Percentiles rank a stretch among this genome's conserved stretches.
phyloP scores from a whole-genome alignment of 1,140 invertebrate genomes.

The Hestina assimilis region DNA sequence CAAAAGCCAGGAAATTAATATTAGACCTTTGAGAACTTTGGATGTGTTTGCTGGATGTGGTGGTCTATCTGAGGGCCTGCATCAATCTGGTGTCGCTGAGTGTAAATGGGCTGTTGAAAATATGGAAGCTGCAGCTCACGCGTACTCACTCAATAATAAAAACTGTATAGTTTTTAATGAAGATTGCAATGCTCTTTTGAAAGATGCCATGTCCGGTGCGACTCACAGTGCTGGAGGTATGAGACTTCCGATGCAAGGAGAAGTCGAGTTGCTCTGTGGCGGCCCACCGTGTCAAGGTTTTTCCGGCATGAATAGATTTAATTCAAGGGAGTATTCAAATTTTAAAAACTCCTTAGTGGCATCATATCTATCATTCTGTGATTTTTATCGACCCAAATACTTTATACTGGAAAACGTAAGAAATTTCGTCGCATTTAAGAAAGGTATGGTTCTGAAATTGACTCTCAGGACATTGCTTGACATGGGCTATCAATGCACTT shows the following conservation, averaged over 20 bases:
- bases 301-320: constrained; percentile 94
- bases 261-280: constrained; percentile 91
- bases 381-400: constrained; percentile 91
- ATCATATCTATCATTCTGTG: constrained; percentile 90
- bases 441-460: constrained; percentile 89
- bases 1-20: constrained; percentile 52
- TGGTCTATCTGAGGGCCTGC: constrained; percentile 86
- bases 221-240: constrained; percentile 76
- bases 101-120: constrained; percentile 91
- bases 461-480: constrained; percentile 86
- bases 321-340: constrained; percentile 90
- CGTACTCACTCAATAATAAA: constrained; percentile 89
- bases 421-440: constrained; percentile 91
- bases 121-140: constrained; percentile 87
- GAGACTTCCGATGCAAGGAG: constrained; percentile 86
- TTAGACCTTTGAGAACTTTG: constrained; percentile 81
- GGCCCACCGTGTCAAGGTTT: constrained; percentile 96
- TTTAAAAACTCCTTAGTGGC: constrained; percentile 95
- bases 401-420: constrained; percentile 93
- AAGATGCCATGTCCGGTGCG: constrained; percentile 80
- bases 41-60: constrained; percentile 96
- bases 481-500: constrained; percentile 94
- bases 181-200: constrained; percentile 89
- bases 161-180: constrained; percentile 87
- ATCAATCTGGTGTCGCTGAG: constrained; percentile 84